Evolutionary conservation across 2,888 invertebrate species (phyloP).

Genomic region (Acanthosepion lycidas): DNA sequence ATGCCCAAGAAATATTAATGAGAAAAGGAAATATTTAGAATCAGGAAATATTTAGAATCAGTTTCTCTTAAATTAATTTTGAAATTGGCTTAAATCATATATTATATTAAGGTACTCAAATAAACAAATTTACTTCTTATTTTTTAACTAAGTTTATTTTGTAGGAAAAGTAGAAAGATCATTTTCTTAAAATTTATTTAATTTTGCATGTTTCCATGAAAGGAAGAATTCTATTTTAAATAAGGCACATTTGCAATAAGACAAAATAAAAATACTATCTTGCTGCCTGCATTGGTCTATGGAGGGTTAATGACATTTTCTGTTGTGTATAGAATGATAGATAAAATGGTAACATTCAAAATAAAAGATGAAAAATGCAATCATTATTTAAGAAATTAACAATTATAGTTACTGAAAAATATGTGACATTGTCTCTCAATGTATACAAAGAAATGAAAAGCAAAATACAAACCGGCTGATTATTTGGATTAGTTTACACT

Average conservation of each 20-base stretch:
- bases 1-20: not conserved
- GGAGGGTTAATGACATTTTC: not conserved
- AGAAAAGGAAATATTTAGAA: not conserved
- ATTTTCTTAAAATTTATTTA: too few species aligned
- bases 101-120: not conserved
- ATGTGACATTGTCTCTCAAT: too few species aligned
- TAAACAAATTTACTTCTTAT: not conserved
- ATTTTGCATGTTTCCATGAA: not conserved
- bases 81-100: not conserved
- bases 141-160: not conserved
- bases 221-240: not conserved
- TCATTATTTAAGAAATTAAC: too few species aligned
- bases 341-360: too few species aligned
- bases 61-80: not conserved
- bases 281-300: slow-evolving; percentile 33
- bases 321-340: not conserved
- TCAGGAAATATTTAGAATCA: too few species aligned
- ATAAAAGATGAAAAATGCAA: too few species aligned
- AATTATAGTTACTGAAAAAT: too few species aligned
- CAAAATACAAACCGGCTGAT: too few species aligned
- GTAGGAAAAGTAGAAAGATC: not conserved
- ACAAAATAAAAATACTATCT: not conserved
- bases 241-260: slow-evolving; percentile 33
- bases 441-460: too few species aligned
- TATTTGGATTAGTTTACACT: too few species aligned